phyloP scores from a whole-genome alignment of 2,113 vertebrate genomes.

The human region GRCh38 chr22:49030501-49031000 shows the following conservation, averaged over 20 bases:
- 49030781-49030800: rapidly evolving
- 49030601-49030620: background rate
- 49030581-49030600: too few relatives aligned
- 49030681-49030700: too few relatives aligned
- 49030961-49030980: rapidly evolving
- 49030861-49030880: rapidly evolving
- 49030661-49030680: too few relatives aligned
- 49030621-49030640: rapidly evolving
- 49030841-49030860: rapidly evolving
- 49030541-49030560: background rate
- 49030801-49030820: rapidly evolving
- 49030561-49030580: background rate
- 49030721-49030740: rapidly evolving
- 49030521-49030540: rapidly evolving
- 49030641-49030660: rapidly evolving
- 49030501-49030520: rapidly evolving
- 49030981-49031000: rapidly evolving
- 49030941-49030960: too few relatives aligned
- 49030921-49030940: background rate
- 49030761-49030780: rapidly evolving
- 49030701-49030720: rapidly evolving
- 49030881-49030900: rapidly evolving
- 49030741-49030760: rapidly evolving
- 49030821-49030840: rapidly evolving
- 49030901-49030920: background rate